Base-by-base conservation (phyloP, 2,888 invertebrate species). In the Drosophila nigricruria region DNA sequence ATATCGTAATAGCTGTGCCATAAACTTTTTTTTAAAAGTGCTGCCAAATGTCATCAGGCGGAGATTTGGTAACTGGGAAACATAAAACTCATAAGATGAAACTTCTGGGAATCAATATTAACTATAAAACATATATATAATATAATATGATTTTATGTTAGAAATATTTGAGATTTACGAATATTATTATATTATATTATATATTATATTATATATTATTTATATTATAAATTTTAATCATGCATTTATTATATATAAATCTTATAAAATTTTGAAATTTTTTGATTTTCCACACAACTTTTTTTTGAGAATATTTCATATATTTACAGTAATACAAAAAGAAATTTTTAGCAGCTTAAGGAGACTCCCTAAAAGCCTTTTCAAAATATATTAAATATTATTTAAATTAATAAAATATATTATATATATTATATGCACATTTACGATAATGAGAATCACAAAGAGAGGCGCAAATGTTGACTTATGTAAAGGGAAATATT, bases 11-110 rank as follows among this genome's bases (percentile, higher is more conserved):
- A 50, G 23, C 30, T 9, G 6, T 27, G 38, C 54, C 45, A 77
- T 65, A 62, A 77, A 61, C 62, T 65, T 36, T 38, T 38, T 36
- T 38, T 38, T 36, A 57, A 49, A 70, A 70, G 36, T 52, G 30
- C 23, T 30, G 38, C 30, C 23, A 62, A 69, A 40, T 66, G 60
- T 23, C 73, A 32, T 57, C 30, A 42, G 4, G 20, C 25, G 32
- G 14, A 34, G 16, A 54, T 27, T 49, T 68, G 20, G 3, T n/a
- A 14, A 9, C 23, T 32, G 45, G 3, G 18, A 36, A 23, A 9
- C 27, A 36, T 27, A 4, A 43, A 36, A 45, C 23, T 30, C 34
- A 10, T 1, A 12, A 36, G 1, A 16, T n/a, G 23, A 23, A 16
- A 18, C 23, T 42, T 34, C 0, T n/a, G 9, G 2, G 16, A 20